phyloP scores from a whole-genome alignment of 2,888 invertebrate species.

The Athalia cordata region DNA sequence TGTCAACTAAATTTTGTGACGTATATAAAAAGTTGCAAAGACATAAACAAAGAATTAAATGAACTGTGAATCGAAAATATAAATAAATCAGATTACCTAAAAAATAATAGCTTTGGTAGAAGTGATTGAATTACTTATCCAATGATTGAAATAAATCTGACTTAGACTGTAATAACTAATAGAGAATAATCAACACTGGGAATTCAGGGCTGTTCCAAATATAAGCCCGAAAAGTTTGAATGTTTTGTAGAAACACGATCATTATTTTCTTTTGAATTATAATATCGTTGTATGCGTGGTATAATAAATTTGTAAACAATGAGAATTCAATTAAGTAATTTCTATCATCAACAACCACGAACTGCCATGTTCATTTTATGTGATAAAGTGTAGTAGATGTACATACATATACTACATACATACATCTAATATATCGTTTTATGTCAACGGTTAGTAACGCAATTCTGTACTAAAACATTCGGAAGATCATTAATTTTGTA shows the following conservation, averaged over 20 bases:
- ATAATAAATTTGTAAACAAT: conserved; percentile 47
- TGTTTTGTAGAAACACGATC: neutral
- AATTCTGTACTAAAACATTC: neutral
- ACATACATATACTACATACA: neutral
- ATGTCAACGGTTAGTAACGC: neutral
- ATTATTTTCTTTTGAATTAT: conserved; percentile 36
- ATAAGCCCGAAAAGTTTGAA: neutral
- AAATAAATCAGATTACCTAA: conserved; percentile 7
- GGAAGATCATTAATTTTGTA: neutral
- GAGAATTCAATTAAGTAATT: conserved; percentile 48
- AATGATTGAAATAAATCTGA: conserved; percentile 16
- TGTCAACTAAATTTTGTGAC: neutral
- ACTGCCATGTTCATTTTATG: conserved; percentile 55
- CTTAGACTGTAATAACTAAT: conserved; percentile 18
- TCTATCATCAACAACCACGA: conserved; percentile 53
- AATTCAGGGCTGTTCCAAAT: conserved; percentile 25
- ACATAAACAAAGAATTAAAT: neutral
- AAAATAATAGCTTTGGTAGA: neutral
- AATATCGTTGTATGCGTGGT: conserved; percentile 48
- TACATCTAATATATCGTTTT: neutral
- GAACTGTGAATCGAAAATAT: conserved; percentile 3
- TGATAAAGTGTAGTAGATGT: conserved; percentile 48
- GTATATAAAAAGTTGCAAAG: neutral
- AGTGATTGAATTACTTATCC: neutral
- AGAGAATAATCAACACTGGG: conserved; percentile 4